Evolutionary conservation across 2,797 vertebrate species (phyloP), one percentile per base, ranked within the genome.

Genomic region (Tachyglossus aculeatus): DNA sequence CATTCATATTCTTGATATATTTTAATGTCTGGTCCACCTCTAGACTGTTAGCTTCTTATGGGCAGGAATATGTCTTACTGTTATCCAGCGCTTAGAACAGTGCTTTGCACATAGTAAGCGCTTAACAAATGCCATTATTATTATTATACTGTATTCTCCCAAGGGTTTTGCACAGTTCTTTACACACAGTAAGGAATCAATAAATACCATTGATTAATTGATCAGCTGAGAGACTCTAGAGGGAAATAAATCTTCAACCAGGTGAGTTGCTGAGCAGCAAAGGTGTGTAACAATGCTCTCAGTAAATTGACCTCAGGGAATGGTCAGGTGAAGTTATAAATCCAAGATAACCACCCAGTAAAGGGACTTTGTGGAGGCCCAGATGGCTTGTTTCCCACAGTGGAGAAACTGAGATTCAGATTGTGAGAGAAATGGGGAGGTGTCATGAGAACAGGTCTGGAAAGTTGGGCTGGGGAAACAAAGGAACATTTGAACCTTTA

Each of bases 211-310:
- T n/a, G n/a, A n/a, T n/a, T n/a, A n/a, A n/a, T n/a, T n/a, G n/a
- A n/a, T n/a, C n/a, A n/a, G n/a, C n/a, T n/a, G n/a, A n/a, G n/a
- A n/a, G n/a, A n/a, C n/a, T n/a, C n/a, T 48, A 29, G 55, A 13
- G 71, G 55, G 7, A 4, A 64, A 72, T 74, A 12, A n/a, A 15
- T 24, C 19, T 9, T 21, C 47, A 47, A 60, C 72, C 71, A 37
- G 39, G 74, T 65, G 58, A 41, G 1, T 12, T 29, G 53, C 25
- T 14, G 7, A 27, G 10, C 14, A 4, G 48, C n/a, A 34, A 31
- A 24, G 1, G 0, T 0, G 0, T 9, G 1, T 32, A 61, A 43
- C 27, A 22, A 3, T 10, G 8, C 4, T 57, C 9, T 48, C 7
- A 44, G 11, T 24, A 27, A 66, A 9, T 24, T 21, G 69, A 32